Evolutionary conservation across 2,797 vertebrate genomes (phyloP), one percentile per base, ranked within the genome.

Genomic region (Catamblyrhynchus diadema): DNA sequence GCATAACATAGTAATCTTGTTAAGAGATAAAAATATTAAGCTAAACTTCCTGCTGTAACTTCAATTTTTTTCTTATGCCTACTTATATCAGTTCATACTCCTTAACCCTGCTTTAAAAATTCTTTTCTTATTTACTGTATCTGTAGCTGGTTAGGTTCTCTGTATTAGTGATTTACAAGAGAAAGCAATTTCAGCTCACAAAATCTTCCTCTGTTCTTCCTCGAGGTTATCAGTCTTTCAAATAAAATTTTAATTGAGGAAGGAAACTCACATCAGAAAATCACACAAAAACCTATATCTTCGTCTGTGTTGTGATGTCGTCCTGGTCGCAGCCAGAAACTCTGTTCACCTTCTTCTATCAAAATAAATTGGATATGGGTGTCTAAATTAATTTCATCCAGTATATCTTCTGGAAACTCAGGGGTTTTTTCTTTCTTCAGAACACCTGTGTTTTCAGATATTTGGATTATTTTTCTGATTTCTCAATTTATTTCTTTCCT

Each of bases 381-480:
- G 67, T 91, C 79, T 95, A 95, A 92, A 90, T 88, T 89, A 87
- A 81, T 93, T 91, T 90, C 71, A 92, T 89, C 62, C 79, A 77
- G 70, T 88, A 86, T 70, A 85, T 95, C 82, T 91, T 94, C 57
- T 88, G 65, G 44, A 73, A 91, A 86, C 48, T 85, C 79, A 77
- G 78, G 44, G 22, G 0, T 41, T 72, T 92, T 85, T 95, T 62
- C 82, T 72, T 91, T 77, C 85, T 95, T 87, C 72, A 83, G 57
- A 86, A 91, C 57, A 95, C 70, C 61, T 86, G 69, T 78, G 77
- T 83, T 96, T 95, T 90, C 83, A 90, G 88, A 86, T 88, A 95
- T 75, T 92, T 83, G 42, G 48, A 83, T 90, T 91, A 90, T 78
- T 93, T 84, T 86, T 88, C 77, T 6, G 4, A 51, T 74, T 84